phyloP scores from a whole-genome alignment of 2,888 invertebrate species.

The Tetanocera ferruginea region DNA sequence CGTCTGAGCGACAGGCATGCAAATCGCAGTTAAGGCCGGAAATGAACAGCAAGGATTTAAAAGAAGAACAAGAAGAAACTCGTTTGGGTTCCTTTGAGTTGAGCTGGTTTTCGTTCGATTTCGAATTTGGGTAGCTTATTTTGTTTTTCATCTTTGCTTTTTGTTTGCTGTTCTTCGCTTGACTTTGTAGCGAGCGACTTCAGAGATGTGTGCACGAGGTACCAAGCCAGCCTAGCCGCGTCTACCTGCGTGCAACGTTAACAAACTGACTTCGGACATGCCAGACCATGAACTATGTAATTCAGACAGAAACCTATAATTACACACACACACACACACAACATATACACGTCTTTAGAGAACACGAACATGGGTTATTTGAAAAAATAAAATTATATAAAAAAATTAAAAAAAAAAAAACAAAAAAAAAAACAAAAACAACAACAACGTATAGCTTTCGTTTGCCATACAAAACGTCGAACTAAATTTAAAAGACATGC shows the following conservation, averaged over 20 bases:
- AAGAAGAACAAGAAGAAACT: neutral
- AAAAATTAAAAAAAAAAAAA: slow-evolving; percentile 29
- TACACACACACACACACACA: slow-evolving; percentile 48
- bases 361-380: slow-evolving; percentile 34
- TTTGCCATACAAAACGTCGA: slow-evolving; percentile 66
- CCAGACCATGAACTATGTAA: slow-evolving; percentile 49
- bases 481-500: slow-evolving; percentile 60
- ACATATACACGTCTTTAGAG: slow-evolving; percentile 30
- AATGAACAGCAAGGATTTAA: slow-evolving; percentile 1
- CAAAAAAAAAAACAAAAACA: slow-evolving; percentile 39
- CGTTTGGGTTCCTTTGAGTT: too few relatives aligned
- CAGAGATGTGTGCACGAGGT: neutral
- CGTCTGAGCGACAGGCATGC: neutral
- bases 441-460: slow-evolving; percentile 66
- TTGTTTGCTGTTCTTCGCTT: neutral
- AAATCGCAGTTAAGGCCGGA: slow-evolving; percentile 14
- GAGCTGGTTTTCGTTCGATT: too few relatives aligned
- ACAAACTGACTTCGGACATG: slow-evolving; percentile 32
- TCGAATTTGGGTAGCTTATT: neutral
- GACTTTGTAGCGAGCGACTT: neutral
- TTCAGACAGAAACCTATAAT: slow-evolving; percentile 51
- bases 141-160: neutral
- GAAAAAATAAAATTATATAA: neutral
- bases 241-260: slow-evolving; percentile 51
- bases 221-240: neutral